These are phyloP conservation scores for Peromyscus attwateri DNA, from an alignment of 2,797 vertebrate species.

Conservation along the genomic window DNA sequence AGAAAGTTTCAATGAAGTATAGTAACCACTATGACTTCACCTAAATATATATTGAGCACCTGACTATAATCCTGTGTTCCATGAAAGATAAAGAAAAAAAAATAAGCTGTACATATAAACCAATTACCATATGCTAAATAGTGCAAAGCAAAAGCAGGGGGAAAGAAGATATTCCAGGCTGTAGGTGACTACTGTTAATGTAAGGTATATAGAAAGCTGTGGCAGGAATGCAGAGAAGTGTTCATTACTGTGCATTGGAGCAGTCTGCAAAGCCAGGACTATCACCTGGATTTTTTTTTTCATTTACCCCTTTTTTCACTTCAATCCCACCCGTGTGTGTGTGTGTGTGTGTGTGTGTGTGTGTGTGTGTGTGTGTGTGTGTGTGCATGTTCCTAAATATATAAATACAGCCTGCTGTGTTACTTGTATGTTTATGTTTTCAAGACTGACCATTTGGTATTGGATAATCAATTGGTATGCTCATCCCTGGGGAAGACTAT, in stretches of 20 bases:
- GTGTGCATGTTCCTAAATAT: neutral
- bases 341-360: neutral
- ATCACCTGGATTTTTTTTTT: neutral
- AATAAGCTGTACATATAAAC: neutral
- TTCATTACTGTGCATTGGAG: neutral
- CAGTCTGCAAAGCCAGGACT: conserved; percentile 23
- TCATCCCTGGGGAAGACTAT: neutral
- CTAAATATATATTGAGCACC: neutral
- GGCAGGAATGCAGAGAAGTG: neutral
- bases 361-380: too few species aligned
- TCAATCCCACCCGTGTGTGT: neutral
- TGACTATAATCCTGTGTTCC: neutral
- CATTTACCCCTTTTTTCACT: neutral
- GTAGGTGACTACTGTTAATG: neutral
- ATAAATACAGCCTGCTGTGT: neutral
- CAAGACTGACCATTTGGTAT: neutral
- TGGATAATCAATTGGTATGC: neutral
- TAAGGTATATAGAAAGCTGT: neutral
- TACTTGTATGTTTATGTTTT: neutral
- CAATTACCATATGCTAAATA: conserved; percentile 7
- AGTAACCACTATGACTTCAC: neutral
- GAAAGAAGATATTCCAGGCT: neutral
- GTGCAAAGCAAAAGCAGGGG: neutral
- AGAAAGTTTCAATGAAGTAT: neutral
- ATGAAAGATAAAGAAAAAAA: conserved; percentile 16